phyloP scores from a whole-genome alignment of 2,113 vertebrate genomes.

The Boulengeromyrus knoepffleri region DNA sequence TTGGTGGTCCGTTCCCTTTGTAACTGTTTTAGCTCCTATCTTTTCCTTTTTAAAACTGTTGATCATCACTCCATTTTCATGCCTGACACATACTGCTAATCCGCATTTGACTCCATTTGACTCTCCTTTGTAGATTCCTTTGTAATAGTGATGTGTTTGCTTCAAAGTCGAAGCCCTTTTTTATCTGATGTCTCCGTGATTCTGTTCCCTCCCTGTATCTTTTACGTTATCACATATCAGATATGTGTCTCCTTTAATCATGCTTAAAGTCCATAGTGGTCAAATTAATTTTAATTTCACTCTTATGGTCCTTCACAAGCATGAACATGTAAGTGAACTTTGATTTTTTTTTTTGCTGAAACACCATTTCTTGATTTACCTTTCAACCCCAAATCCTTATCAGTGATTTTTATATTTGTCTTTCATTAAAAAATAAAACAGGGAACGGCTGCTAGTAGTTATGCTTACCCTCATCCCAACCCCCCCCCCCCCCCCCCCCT shows the following conservation, averaged over 20 bases:
- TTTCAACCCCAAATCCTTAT: neutral
- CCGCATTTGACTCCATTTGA: neutral
- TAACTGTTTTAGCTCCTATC: neutral
- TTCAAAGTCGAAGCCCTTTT: conserved; percentile 1
- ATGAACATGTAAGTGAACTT: neutral
- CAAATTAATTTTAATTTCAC: neutral
- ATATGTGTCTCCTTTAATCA: neutral
- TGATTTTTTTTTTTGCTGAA: neutral
- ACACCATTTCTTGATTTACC: neutral
- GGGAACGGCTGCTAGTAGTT: neutral
- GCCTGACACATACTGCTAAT: neutral
- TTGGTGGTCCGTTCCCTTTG: neutral
- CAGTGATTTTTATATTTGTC: neutral
- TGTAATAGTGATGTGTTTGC: neutral
- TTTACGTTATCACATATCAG: neutral
- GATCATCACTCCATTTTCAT: neutral
- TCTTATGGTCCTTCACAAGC: neutral
- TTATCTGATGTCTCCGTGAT: neutral
- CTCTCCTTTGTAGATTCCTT: neutral
- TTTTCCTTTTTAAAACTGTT: neutral
- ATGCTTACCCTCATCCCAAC: neutral
- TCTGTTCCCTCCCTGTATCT: neutral
- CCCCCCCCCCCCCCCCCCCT: neutral
- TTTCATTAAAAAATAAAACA: neutral
- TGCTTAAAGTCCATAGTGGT: neutral